A percentile compares a stretch with the other conserved stretches of the same genome.
These are phyloP conservation scores for Acanthis flammea DNA, from an alignment of 2,797 vertebrate species.

Conservation along the genomic window DNA sequence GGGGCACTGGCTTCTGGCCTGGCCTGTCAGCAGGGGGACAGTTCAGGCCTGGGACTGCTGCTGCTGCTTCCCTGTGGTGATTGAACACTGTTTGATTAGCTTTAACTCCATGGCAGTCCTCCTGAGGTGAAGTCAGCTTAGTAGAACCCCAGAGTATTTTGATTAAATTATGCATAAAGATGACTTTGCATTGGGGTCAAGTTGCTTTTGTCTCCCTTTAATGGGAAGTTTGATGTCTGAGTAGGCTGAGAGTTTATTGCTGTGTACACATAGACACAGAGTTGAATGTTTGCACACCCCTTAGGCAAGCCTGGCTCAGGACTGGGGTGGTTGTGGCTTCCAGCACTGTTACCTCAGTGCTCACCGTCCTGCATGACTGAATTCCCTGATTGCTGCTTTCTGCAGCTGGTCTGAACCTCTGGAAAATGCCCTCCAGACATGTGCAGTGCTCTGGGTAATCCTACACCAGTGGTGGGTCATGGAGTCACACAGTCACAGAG, in stretches of 20 bases:
- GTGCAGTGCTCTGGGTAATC: neutral
- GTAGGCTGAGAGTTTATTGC: neutral
- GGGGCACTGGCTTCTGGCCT: neutral
- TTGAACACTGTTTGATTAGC: neutral
- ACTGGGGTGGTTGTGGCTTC: neutral
- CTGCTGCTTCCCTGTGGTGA: neutral
- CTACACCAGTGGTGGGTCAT: neutral
- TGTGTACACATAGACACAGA: neutral
- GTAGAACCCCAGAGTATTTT: neutral
- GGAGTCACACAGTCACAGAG: neutral
- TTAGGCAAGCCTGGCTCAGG: neutral
- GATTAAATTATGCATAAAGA: neutral
- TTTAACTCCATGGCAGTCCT: neutral
- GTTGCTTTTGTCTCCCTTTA: neutral
- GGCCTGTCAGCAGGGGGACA: neutral
- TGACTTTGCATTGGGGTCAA: neutral
- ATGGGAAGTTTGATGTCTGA: neutral
- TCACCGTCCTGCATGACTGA: rapidly evolving
- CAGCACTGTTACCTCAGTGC: neutral
- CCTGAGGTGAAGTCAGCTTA: neutral
- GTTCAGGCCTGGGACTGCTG: neutral
- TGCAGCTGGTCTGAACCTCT: neutral
- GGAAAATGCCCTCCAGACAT: neutral
- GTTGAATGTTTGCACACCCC: neutral
- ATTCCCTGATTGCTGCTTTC: neutral